Conservation (phyloP, 2,888 invertebrate species). For the Chrysolina americana region DNA sequence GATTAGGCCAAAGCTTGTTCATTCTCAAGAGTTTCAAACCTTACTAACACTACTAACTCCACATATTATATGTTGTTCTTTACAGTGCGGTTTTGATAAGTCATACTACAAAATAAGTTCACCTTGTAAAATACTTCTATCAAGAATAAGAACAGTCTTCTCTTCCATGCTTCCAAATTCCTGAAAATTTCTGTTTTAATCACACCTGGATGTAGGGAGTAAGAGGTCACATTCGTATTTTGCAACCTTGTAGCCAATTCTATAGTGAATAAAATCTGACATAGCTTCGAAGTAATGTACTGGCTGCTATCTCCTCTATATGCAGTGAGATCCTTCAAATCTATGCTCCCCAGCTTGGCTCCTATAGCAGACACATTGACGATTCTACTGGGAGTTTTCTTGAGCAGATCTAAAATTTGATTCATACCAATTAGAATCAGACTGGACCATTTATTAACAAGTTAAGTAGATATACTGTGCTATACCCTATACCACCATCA, state of each 20-base stretch:
- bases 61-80: no score
- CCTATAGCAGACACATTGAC: slow-evolving; percentile 10
- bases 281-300: slow-evolving; percentile 57
- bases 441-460: no score
- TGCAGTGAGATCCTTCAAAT: neutral
- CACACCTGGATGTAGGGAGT: slow-evolving; percentile 60
- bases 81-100: no score
- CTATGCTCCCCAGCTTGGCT: slow-evolving; percentile 1
- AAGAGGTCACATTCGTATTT: slow-evolving; percentile 53
- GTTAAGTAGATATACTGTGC: no score
- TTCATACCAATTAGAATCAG: no score
- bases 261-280: slow-evolving; percentile 59
- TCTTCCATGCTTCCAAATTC: slow-evolving; percentile 18
- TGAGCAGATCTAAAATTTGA: slow-evolving; percentile 4
- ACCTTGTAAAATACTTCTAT: slow-evolving; percentile 45
- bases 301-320: slow-evolving; percentile 13
- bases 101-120: slow-evolving; percentile 13
- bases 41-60: no score
- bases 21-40: no score
- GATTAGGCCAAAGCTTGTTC: no score
- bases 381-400: slow-evolving; percentile 10
- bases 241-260: slow-evolving; percentile 55
- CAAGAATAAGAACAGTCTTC: slow-evolving; percentile 34
- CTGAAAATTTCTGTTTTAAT: slow-evolving; percentile 52
- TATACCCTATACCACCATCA: no score